Evolutionary conservation across 2,797 vertebrate genomes (phyloP).

Genomic region (Oreortyx pictus): DNA sequence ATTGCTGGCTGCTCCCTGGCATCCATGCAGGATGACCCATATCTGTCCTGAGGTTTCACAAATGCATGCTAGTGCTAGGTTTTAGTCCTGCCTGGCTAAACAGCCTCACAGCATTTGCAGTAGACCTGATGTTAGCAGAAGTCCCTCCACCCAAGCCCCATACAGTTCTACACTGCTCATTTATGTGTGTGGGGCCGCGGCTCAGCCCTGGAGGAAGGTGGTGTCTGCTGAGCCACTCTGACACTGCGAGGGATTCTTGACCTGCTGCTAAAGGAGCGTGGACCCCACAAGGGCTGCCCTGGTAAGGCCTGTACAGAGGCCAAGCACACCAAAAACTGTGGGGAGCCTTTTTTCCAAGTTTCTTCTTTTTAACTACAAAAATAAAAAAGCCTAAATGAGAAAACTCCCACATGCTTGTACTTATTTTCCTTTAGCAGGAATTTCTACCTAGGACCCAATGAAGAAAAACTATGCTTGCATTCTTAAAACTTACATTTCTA

Average conservation of each 20-base stretch:
- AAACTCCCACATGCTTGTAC: background rate
- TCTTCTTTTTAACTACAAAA: background rate
- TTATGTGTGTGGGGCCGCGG: background rate
- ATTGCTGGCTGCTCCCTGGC: background rate
- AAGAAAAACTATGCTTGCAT: background rate
- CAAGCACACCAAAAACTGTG: background rate
- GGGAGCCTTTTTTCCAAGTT: background rate
- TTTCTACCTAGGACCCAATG: background rate
- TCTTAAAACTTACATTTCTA: background rate
- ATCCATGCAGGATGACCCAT: accelerated
- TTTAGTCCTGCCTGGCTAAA: background rate
- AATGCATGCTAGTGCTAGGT: background rate
- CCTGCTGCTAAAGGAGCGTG: accelerated
- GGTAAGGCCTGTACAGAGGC: background rate
- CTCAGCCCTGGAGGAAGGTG: background rate
- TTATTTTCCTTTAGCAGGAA: background rate
- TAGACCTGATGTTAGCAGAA: background rate
- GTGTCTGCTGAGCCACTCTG: accelerated
- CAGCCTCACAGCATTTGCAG: background rate
- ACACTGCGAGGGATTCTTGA: background rate
- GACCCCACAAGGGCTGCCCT: background rate
- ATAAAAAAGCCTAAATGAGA: background rate
- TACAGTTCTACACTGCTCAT: background rate
- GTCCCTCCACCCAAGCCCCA: background rate
- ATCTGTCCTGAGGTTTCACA: accelerated